Percentiles rank a stretch among this genome's conserved stretches.
phyloP scores from a whole-genome alignment of 2,888 invertebrate genomes.

The Caenorhabditis doughertyi region DNA sequence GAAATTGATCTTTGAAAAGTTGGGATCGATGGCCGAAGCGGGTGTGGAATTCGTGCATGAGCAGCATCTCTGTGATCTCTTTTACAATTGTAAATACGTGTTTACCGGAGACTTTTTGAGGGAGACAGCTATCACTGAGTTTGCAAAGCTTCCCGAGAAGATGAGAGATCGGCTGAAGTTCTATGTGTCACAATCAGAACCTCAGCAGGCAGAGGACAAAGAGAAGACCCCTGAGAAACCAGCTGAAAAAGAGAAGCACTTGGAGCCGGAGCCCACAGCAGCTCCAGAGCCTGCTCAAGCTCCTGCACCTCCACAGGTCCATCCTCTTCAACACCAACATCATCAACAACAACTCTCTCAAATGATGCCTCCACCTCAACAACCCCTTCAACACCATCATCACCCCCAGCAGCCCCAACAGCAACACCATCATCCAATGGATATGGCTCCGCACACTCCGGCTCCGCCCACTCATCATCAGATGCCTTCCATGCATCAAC shows the following conservation, averaged over 20 bases:
- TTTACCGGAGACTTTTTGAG: constrained; percentile 84
- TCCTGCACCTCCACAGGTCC: background rate
- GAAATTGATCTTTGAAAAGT: constrained; percentile 42
- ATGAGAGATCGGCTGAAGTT: constrained; percentile 66
- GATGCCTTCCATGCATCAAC: constrained; percentile 19
- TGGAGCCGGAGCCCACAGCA: background rate
- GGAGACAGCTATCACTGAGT: constrained; percentile 55
- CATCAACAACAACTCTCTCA: constrained; percentile 25
- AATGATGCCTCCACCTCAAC: constrained; percentile 23
- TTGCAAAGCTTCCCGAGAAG: constrained; percentile 59
- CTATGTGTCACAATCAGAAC: constrained; percentile 53
- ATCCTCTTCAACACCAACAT: background rate
- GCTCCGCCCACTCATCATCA: constrained; percentile 22
- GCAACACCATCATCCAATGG: background rate
- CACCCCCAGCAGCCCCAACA: constrained; percentile 15
- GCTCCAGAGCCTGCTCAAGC: background rate
- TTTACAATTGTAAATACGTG: constrained; percentile 85
- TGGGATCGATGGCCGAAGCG: constrained; percentile 56
- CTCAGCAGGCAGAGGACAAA: constrained; percentile 7
- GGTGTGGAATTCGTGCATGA: constrained; percentile 51
- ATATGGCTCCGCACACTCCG: background rate
- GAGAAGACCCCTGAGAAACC: constrained; percentile 33
- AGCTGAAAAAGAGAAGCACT: background rate
- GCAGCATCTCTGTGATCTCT: constrained; percentile 78
- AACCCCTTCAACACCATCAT: constrained; percentile 24